Conservation (phyloP, 2,113 vertebrate species). For the Pseudopodoces humilis region DNA sequence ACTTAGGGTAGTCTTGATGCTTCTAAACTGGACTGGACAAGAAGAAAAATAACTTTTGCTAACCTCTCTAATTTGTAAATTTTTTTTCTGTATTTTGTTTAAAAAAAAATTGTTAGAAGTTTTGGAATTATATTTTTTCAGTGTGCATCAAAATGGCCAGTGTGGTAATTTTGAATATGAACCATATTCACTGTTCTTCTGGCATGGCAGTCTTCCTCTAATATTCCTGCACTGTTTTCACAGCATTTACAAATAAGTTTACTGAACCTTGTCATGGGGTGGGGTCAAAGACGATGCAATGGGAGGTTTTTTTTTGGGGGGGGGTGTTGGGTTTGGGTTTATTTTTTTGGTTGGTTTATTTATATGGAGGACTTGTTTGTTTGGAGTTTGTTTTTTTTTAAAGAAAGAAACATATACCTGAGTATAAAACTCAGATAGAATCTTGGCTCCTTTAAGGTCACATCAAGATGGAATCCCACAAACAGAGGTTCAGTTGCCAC, state of each 20-base stretch:
- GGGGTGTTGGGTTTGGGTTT: background rate
- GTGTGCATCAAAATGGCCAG: background rate
- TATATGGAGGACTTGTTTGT: background rate
- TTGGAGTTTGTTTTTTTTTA: background rate
- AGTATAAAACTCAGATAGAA: background rate
- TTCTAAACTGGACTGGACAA: background rate
- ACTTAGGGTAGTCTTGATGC: background rate
- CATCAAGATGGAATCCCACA: background rate
- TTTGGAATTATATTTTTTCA: background rate
- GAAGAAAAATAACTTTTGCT: background rate
- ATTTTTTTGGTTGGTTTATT: background rate
- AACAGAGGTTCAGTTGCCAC: background rate
- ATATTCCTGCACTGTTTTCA: background rate
- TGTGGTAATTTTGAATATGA: background rate
- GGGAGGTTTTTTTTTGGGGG: background rate
- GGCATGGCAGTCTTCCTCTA: background rate
- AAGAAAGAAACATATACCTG: background rate
- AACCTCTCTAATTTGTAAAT: background rate
- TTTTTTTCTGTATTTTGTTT: background rate
- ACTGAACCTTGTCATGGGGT: background rate
- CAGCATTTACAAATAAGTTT: background rate
- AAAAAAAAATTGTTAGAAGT: background rate
- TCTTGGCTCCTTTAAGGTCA: background rate
- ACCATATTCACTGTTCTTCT: background rate
- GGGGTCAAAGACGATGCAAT: background rate